phyloP scores from a whole-genome alignment of 2,113 vertebrate genomes.

The Peromyscus leucopus region DNA sequence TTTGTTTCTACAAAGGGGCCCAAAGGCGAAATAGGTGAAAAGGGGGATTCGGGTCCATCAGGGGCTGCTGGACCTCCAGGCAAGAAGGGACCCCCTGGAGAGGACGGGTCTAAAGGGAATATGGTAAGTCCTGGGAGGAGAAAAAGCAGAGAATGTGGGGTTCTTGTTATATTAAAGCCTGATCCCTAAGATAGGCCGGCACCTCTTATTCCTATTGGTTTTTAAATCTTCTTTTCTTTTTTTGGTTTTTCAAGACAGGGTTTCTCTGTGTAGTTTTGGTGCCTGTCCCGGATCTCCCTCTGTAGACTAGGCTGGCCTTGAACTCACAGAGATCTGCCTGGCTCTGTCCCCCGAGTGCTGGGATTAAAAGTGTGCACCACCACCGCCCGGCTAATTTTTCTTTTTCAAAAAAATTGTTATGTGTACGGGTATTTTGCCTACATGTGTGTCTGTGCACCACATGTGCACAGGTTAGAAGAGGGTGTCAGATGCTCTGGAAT shows the following conservation, averaged over 20 bases:
- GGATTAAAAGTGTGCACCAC: no score
- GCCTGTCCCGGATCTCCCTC: no score
- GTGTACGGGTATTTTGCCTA: neutral
- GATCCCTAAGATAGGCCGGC: no score
- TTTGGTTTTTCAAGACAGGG: no score
- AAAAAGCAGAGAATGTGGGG: neutral
- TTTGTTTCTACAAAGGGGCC: slow-evolving; percentile 87
- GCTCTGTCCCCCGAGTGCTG: no score
- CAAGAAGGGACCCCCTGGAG: slow-evolving; percentile 92
- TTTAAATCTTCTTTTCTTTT: neutral
- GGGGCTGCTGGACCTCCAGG: slow-evolving; percentile 93
- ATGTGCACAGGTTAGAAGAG: neutral
- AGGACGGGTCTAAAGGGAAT: slow-evolving; percentile 94
- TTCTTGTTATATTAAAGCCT: neutral
- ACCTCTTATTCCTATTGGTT: neutral
- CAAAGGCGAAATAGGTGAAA: slow-evolving; percentile 94
- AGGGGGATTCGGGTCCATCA: slow-evolving; percentile 91
- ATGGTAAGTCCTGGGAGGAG: slow-evolving; percentile 86
- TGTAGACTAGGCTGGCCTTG: no score
- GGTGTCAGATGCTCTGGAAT: neutral
- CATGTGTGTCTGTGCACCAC: neutral
- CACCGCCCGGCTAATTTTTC: no score
- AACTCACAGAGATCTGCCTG: no score
- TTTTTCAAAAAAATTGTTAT: neutral
- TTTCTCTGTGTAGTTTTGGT: no score